Evolutionary conservation across 2,113 vertebrate species (phyloP).

Genomic region (Hirundichthys speculiger): DNA sequence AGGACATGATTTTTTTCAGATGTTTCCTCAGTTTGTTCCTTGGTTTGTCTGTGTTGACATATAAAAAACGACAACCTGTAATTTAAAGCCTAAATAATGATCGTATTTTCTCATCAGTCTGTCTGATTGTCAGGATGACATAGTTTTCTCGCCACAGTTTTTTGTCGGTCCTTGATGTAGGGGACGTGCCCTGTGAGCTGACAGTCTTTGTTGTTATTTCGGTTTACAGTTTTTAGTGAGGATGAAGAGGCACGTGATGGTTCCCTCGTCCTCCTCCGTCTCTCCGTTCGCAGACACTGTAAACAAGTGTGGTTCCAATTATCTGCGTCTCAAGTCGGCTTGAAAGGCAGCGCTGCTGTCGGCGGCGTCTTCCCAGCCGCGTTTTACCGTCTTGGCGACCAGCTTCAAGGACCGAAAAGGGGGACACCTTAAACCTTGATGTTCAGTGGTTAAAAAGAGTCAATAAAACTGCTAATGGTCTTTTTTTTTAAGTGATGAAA

Average conservation of each 20-base stretch:
- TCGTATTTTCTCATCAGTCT: background rate
- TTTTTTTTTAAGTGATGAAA: constrained; percentile 59
- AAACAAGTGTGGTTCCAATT: constrained; percentile 76
- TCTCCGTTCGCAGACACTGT: constrained; percentile 33
- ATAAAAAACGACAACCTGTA: too few relatives aligned
- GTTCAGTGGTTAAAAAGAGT: constrained; percentile 57
- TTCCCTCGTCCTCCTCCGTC: constrained; percentile 25
- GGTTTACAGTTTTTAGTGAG: constrained; percentile 1
- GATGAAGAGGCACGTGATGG: constrained; percentile 1
- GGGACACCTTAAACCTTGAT: constrained; percentile 25
- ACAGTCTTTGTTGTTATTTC: background rate
- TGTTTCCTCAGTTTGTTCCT: too few relatives aligned
- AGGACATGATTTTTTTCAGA: background rate
- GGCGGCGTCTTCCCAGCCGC: constrained; percentile 5
- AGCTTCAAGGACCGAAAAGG: constrained; percentile 24
- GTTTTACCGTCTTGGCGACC: constrained; percentile 5
- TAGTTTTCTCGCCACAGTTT: background rate
- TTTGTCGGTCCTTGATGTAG: background rate
- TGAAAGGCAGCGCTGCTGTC: constrained; percentile 47
- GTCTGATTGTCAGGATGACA: too few relatives aligned
- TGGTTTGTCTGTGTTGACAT: too few relatives aligned
- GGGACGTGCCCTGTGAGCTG: constrained; percentile 4
- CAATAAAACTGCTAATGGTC: constrained; percentile 46
- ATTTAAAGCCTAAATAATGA: background rate
- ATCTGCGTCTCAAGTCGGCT: constrained; percentile 42